Evolutionary conservation across 2,113 vertebrate species (phyloP).

Genomic region (Herpetotheres cachinnans): DNA sequence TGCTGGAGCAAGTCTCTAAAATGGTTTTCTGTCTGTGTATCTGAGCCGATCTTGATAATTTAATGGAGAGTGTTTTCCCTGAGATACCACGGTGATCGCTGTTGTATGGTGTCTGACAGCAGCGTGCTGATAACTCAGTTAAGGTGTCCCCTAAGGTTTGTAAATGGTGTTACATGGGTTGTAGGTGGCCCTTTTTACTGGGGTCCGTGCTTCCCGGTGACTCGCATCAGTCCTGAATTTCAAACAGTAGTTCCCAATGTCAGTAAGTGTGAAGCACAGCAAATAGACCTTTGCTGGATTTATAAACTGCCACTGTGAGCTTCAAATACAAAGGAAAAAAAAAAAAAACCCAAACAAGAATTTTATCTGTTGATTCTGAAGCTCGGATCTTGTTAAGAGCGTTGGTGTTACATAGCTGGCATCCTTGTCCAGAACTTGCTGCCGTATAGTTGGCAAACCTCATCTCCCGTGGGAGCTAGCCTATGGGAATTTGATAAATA

Average conservation of each 20-base stretch:
- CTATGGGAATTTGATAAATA: neutral
- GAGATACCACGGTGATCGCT: fast-evolving
- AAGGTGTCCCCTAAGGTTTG: neutral
- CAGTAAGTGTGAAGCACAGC: neutral
- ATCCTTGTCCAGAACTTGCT: neutral
- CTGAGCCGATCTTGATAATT: neutral
- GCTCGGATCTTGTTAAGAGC: neutral
- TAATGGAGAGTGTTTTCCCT: neutral
- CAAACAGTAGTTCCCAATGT: neutral
- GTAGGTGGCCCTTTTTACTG: neutral
- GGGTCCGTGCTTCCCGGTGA: neutral
- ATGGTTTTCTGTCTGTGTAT: neutral
- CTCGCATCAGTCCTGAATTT: neutral
- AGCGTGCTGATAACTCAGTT: neutral
- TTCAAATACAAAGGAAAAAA: neutral
- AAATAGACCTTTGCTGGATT: neutral
- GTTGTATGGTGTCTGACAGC: neutral
- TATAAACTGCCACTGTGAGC: neutral
- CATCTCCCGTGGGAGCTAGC: neutral
- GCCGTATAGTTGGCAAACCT: neutral
- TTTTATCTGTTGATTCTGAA: neutral
- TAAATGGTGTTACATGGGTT: neutral
- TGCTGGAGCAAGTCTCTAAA: neutral
- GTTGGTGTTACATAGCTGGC: neutral
- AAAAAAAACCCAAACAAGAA: fast-evolving